These are phyloP conservation scores for Zoroaster sp. DNA, from an alignment of 53 echinoderm and acorn worm genomes.

Conservation along the genomic window DNA sequence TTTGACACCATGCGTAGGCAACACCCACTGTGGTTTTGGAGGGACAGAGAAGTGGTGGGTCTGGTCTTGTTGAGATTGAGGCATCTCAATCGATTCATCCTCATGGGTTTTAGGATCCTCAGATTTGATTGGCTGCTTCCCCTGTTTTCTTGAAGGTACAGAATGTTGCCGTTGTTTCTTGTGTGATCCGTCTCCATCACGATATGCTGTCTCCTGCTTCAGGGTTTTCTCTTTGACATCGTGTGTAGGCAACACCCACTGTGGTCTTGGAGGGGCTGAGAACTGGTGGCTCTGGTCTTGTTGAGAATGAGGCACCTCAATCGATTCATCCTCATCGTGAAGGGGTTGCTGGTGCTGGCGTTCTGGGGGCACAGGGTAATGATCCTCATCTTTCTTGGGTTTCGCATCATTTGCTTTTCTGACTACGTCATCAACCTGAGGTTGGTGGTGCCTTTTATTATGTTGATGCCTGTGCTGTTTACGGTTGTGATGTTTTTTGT, in stretches of 20 bases:
- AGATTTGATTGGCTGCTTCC: background rate
- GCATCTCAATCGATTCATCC: background rate
- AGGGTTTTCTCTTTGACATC: background rate
- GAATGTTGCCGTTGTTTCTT: background rate
- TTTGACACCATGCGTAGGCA: background rate
- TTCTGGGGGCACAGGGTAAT: background rate
- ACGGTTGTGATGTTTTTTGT: background rate
- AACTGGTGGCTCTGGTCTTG: background rate
- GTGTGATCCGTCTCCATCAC: background rate
- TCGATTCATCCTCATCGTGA: background rate
- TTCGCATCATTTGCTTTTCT: background rate
- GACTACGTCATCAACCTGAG: too few relatives aligned
- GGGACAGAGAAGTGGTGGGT: background rate
- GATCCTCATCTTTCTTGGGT: background rate
- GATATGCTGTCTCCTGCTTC: background rate
- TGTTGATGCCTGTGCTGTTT: background rate
- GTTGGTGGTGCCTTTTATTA: background rate
- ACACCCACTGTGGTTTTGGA: background rate
- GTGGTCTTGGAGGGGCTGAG: background rate
- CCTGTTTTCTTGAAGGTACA: constrained; percentile 6
- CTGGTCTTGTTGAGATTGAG: background rate
- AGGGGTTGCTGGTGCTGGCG: background rate
- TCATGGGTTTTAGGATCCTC: background rate
- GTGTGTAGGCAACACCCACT: background rate
- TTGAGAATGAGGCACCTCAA: background rate